Evolutionary conservation across 2,797 vertebrate genomes (phyloP).

Genomic region (Leucoraja ocellata): DNA sequence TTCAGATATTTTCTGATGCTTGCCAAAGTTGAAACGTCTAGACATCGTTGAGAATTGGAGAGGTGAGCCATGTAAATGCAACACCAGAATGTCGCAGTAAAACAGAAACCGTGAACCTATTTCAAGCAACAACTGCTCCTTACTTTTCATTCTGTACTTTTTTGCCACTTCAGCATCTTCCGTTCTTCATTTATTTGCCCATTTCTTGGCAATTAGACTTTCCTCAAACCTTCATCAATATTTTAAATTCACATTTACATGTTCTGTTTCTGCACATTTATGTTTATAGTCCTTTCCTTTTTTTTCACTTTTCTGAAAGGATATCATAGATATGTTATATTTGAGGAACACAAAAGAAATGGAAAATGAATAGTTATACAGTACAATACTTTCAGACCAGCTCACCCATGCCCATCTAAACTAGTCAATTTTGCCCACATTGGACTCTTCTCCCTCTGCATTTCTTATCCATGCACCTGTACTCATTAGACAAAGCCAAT

Average conservation of each 20-base stretch:
- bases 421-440: too few species aligned
- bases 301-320: not conserved
- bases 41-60: not conserved
- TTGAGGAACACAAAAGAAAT: not conserved
- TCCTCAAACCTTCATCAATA: not conserved
- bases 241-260: not conserved
- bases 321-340: not conserved
- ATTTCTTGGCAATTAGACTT: not conserved
- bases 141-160: not conserved
- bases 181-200: not conserved
- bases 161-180: not conserved
- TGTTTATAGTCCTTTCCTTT: not conserved
- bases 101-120: not conserved
- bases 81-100: not conserved
- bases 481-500: not conserved
- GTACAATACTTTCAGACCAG: too few species aligned
- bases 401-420: too few species aligned
- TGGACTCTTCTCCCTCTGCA: too few species aligned
- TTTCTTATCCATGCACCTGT: too few species aligned
- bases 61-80: not conserved
- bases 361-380: too few species aligned
- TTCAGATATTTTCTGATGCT: not conserved
- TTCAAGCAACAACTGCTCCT: not conserved
- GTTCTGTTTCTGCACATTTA: too few species aligned
- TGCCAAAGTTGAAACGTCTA: not conserved